Evolutionary conservation across 1,140 invertebrate species (phyloP), one percentile per base, ranked within the genome.

Genomic region (Neodiprion pinetum): DNA sequence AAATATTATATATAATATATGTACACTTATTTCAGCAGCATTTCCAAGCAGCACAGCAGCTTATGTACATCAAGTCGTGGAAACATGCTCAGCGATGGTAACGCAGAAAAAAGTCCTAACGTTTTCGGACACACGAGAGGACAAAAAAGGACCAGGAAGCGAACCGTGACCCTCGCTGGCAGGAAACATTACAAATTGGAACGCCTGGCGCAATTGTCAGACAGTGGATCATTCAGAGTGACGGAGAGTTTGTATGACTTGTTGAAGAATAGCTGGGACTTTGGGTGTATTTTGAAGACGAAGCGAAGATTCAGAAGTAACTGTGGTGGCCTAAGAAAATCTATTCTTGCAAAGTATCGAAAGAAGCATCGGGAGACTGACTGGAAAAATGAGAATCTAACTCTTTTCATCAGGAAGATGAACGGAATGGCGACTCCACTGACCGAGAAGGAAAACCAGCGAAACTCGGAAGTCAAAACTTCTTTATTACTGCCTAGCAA

Each of bases 401-500:
- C 70, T 48, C 48, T 75, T 8, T 17, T 48, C n/a, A 9, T 75
- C 21, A 71, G 17, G 11, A 67, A 71, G 48, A 67, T 23, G 9
- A 40, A 48, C 68, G 48, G 7, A 68, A 48, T n/a, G n/a, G n/a
- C 40, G 40, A 9, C 12, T 23, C 23, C 21, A 9, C 17, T 47
- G 10, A 17, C 12, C 17, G 67, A 67, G 11, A 9, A 14, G n/a
- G 49, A 10, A 47, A 70, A 72, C 10, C 65, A 75, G 49, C 21
- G 48, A 71, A 50, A 71, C 48, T 14, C 48, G 11, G 53, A 61
- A 9, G 53, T 61, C 53, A 61, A 17, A 61, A 40, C 70, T 49
- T 10, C n/a, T 40, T 65, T 82, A 1, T 53, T 23, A 7, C 21
- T 84, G 11, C 82, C 83, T 8, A 83, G 82, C 66, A 80, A 77